Evolutionary conservation across 2,113 vertebrate genomes (phyloP), one percentile per base, ranked within the genome.

Genomic region (Lota lota): DNA sequence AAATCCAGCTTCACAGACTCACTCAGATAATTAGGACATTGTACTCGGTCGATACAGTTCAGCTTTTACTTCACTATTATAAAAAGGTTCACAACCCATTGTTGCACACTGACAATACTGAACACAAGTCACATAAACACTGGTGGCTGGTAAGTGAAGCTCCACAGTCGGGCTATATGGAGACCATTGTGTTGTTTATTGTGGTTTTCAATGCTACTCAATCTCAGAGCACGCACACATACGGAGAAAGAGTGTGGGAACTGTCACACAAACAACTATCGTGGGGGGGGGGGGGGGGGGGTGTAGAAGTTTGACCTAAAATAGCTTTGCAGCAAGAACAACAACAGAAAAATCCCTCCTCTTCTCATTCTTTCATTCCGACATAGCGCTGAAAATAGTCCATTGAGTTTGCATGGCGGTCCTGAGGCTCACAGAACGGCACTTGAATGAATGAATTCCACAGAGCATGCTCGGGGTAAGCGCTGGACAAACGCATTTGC

Each of bases 381-480:
- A 88, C 90, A 83, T 80, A 70, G 71, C 51, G 33, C 61, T 61
- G 69, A 59, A 68, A 47, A 89, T 87, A 89, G 83, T 83, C 77
- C 86, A 86, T 69, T 60, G 72, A 79, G 85, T 77, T 82, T 75
- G 78, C 78, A 83, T 85, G 61, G 74, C 61, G 65, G 78, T 84
- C 74, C 78, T 83, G 75, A 83, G 83, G 85, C 76, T 82, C 73
- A 77, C 83, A 88, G 81, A 88, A 67, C 77, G 77, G 78, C 83
- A 73, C 84, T 86, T 91, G 84, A 89, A 90, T 91, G 89, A 88
- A 87, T 82, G 81, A 90, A 90, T 88, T 89, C 85, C 83, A 86
- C 62, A 58, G 75, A 75, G 79, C 36, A 28, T 81, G 79, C 21
- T 28, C 64, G 85, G 69, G 74, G 75, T 85, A 81, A 82, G 79